Base-by-base conservation (phyloP, 2,888 invertebrate species). In the Thymelicus acteon region DNA sequence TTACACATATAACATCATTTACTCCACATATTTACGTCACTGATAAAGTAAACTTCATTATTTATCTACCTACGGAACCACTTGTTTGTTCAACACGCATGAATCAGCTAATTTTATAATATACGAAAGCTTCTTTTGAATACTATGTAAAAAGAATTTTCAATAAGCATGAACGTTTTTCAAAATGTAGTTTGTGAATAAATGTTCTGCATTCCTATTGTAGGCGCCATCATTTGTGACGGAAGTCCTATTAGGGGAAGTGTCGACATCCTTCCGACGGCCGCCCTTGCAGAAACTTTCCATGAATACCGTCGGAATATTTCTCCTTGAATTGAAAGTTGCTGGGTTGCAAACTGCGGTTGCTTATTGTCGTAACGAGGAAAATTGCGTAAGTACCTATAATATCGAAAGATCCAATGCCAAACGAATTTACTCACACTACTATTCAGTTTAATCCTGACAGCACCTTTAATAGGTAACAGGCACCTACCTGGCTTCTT, bases 211-310 rank as follows among this genome's bases (percentile, higher is more conserved):
- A n/a, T 49, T 19, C 10, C 63, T 63, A 63, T 63, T 63, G 49
- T 48, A 63, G 31, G 5, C 31, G 49, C 24, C n/a, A 37, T 63
- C 66, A 37, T 58, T 49, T 60, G 49, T 49, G 67, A 49, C 60
- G 60, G 67, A 67, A 67, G 67, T 60, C 39, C 60, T 60, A 67
- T 67, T 67, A 67, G 60, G 49, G 67, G 60, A 67, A 67, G 67
- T 58, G 60, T 67, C 49, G 39, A 39, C 60, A 8, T 67, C 48
- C 67, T 67, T 67, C 67, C 67, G 60, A 49, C 37, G 67, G n/a
- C 48, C 15, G 49, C 60, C 48, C 19, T 37, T 60, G 67, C 49
- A 39, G 44, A 49, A 49, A 60, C 49, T 47, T 39, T 39, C 60
- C 13, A 37, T 15, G 60, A 58, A 60, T 67, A 60, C 15, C 37